Conservation (phyloP, 2,888 invertebrate genomes). For the Psococerastis gibbosa region DNA sequence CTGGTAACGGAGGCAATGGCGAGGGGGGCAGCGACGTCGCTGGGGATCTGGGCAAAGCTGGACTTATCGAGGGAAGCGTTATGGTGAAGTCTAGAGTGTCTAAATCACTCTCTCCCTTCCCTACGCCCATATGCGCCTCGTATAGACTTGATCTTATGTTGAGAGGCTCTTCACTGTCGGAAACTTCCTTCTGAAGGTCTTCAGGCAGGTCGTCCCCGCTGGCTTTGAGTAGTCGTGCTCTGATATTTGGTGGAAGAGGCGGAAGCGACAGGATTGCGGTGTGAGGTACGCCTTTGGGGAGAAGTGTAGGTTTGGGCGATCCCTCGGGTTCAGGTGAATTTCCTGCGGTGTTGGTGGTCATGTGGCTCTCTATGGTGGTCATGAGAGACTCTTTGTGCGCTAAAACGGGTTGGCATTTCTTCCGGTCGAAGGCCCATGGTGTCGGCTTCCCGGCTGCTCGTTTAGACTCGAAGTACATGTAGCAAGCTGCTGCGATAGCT, state of each 20-base stretch:
- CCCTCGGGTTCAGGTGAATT: background rate
- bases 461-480: slow-evolving; percentile 61
- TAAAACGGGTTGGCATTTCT: background rate
- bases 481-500: slow-evolving; percentile 48
- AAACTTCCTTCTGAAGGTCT: slow-evolving; percentile 3
- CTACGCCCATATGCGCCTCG: background rate
- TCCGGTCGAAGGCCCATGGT: slow-evolving; percentile 40
- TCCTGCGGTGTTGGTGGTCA: slow-evolving; percentile 3
- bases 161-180: background rate
- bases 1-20: slow-evolving; percentile 24
- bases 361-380: slow-evolving; percentile 7
- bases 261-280: slow-evolving; percentile 5
- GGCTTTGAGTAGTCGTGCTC: slow-evolving; percentile 1
- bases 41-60: background rate
- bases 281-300: slow-evolving; percentile 7
- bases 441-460: slow-evolving; percentile 49
- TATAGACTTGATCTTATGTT: slow-evolving; percentile 4
- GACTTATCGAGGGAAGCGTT: background rate
- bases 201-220: slow-evolving; percentile 9
- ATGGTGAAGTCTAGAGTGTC: slow-evolving; percentile 1
- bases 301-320: slow-evolving; percentile 1
- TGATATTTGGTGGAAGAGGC: slow-evolving; percentile 1
- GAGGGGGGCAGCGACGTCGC: slow-evolving; percentile 21
- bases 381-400: slow-evolving; percentile 8
- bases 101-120: background rate